A percentile compares a stretch with the other conserved stretches of the same genome.
Evolutionary conservation across 2,797 vertebrate species (phyloP).

Genomic region (Thamnophis elegans): DNA sequence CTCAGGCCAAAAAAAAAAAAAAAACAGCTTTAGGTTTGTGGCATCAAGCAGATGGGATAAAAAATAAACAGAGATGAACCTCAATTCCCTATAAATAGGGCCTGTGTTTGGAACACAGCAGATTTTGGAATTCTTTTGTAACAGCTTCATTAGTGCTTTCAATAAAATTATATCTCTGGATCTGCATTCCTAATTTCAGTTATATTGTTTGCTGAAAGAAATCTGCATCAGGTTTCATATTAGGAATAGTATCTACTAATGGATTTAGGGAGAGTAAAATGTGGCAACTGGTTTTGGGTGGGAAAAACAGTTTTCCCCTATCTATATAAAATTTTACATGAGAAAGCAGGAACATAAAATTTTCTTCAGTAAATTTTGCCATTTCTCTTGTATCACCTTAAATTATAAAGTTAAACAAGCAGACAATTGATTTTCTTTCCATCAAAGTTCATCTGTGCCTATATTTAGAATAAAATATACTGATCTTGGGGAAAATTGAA

Average conservation of each 20-base stretch:
- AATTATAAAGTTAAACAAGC: background rate
- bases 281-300: background rate
- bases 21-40: background rate
- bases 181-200: background rate
- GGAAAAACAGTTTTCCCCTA: background rate
- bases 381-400: background rate
- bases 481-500: conserved; percentile 2
- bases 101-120: background rate
- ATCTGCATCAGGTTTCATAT: background rate
- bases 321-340: background rate
- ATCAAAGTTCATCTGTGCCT: background rate
- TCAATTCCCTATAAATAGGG: background rate
- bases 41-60: background rate
- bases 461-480: background rate
- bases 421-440: background rate
- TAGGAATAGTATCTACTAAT: background rate
- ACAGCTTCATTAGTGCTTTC: background rate
- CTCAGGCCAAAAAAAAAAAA: background rate
- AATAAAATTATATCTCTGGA: background rate
- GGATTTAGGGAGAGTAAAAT: background rate
- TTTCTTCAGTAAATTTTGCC: background rate
- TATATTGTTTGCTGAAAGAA: background rate
- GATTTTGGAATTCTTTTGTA: background rate
- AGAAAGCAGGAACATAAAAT: background rate
- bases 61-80: background rate